phyloP scores from a whole-genome alignment of 2,113 vertebrate genomes.

The Collichthys lucidus region DNA sequence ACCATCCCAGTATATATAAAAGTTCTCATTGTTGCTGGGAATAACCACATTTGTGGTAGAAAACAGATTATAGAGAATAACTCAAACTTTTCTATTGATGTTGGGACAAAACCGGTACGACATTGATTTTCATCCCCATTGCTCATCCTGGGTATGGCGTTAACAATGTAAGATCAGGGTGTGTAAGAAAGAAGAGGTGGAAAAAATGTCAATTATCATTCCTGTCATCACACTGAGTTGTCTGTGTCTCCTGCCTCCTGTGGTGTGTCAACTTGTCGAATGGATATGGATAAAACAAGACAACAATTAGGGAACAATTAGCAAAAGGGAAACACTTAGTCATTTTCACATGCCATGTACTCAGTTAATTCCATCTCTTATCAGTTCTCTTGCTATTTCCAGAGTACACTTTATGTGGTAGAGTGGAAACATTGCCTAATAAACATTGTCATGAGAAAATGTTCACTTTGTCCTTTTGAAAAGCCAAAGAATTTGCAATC shows the following conservation, averaged over 20 bases:
- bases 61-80: not conserved
- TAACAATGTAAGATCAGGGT: not conserved
- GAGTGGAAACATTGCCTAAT: slow-evolving; percentile 13
- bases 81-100: not conserved
- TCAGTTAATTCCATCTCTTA: slow-evolving; percentile 51
- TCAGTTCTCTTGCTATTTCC: slow-evolving; percentile 35
- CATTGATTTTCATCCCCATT: slow-evolving; percentile 5
- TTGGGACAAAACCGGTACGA: not conserved
- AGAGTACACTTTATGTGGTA: slow-evolving; percentile 10
- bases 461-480: slow-evolving; percentile 42
- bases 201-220: not conserved
- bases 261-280: slow-evolving; percentile 1
- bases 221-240: not conserved
- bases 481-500: slow-evolving; percentile 23
- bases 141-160: not conserved
- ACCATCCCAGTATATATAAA: not conserved
- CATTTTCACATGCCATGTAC: slow-evolving; percentile 57
- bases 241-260: slow-evolving; percentile 13
- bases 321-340: slow-evolving; percentile 40
- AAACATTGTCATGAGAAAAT: slow-evolving; percentile 35
- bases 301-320: slow-evolving; percentile 13
- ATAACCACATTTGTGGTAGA: not conserved
- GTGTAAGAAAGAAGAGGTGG: not conserved
- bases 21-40: not conserved
- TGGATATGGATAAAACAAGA: slow-evolving; percentile 5